phyloP scores from a whole-genome alignment of 1,140 invertebrate genomes.

The Drosophila leontia region DNA sequence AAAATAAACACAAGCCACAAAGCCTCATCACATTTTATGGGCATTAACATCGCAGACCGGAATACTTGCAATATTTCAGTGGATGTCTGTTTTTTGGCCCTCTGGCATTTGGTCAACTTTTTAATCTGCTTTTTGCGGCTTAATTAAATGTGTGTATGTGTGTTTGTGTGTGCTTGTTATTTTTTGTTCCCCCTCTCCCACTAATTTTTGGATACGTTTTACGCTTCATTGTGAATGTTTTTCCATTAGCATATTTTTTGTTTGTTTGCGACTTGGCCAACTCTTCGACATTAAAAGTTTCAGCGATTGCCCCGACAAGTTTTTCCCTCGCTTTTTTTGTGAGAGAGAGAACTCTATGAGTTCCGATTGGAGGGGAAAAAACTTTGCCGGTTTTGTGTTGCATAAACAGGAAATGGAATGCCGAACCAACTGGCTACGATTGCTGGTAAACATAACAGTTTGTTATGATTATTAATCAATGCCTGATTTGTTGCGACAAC shows the following conservation, averaged over 20 bases:
- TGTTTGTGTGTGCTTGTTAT: neutral
- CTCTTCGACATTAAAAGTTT: slow-evolving; percentile 60
- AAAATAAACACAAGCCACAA: neutral
- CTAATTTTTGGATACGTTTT: slow-evolving; percentile 57
- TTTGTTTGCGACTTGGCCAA: slow-evolving; percentile 41
- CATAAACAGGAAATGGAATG: slow-evolving; percentile 76
- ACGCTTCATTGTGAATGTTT: slow-evolving; percentile 65
- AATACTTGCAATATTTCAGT: slow-evolving; percentile 42
- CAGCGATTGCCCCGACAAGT: slow-evolving; percentile 36
- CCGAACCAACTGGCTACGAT: slow-evolving; percentile 36
- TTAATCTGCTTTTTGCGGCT: slow-evolving; percentile 62
- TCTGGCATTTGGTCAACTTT: slow-evolving; percentile 66
- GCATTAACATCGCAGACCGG: slow-evolving; percentile 29
- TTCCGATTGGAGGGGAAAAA: slow-evolving; percentile 37
- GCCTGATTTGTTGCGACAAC: slow-evolving; percentile 53
- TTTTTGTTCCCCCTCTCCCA: neutral
- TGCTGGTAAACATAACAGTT: slow-evolving; percentile 57
- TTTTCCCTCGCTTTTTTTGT: slow-evolving; percentile 21
- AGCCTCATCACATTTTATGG: slow-evolving; percentile 26
- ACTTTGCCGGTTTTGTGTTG: slow-evolving; percentile 53
- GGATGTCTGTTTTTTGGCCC: slow-evolving; percentile 30
- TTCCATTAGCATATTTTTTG: slow-evolving; percentile 41
- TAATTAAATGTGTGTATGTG: slow-evolving; percentile 47
- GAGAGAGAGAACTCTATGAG: slow-evolving; percentile 20
- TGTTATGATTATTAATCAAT: slow-evolving; percentile 62